These are phyloP conservation scores for Alauda arvensis DNA, from an alignment of 2,797 vertebrate species.

Conservation along the genomic window DNA sequence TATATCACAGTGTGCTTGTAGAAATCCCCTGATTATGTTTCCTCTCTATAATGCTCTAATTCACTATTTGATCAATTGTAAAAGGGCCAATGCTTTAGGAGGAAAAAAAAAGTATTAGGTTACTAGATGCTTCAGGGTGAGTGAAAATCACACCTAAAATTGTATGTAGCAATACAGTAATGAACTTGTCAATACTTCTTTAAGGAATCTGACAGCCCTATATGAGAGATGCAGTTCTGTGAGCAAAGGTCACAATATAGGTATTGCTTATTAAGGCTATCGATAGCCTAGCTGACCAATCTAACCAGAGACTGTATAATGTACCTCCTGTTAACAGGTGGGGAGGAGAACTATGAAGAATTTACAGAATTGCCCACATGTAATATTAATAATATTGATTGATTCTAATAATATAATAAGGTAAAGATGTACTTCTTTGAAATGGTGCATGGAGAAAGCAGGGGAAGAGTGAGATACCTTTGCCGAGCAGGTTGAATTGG, in stretches of 20 bases:
- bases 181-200: constrained; percentile 72
- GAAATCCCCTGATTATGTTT: constrained; percentile 67
- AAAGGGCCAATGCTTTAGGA: constrained; percentile 51
- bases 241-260: constrained; percentile 69
- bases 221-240: constrained; percentile 63
- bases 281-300: constrained; percentile 71
- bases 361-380: constrained; percentile 65
- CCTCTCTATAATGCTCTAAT: constrained; percentile 69
- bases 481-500: not conserved
- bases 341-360: constrained; percentile 41
- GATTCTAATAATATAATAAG: constrained; percentile 68
- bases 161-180: constrained; percentile 59
- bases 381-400: constrained; percentile 78
- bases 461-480: not conserved
- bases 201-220: constrained; percentile 66
- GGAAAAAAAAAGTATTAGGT: not conserved
- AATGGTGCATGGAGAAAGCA: not conserved
- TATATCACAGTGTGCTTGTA: constrained; percentile 70
- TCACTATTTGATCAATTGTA: constrained; percentile 73
- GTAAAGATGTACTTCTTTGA: constrained; percentile 36
- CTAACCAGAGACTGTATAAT: constrained; percentile 67
- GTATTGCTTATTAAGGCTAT: constrained; percentile 75
- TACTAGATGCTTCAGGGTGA: constrained; percentile 53
- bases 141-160: constrained; percentile 55
- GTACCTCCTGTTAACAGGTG: constrained; percentile 49